Evolutionary conservation across 1,140 invertebrate genomes (phyloP).

Genomic region (Helicorthomorpha holstii): DNA sequence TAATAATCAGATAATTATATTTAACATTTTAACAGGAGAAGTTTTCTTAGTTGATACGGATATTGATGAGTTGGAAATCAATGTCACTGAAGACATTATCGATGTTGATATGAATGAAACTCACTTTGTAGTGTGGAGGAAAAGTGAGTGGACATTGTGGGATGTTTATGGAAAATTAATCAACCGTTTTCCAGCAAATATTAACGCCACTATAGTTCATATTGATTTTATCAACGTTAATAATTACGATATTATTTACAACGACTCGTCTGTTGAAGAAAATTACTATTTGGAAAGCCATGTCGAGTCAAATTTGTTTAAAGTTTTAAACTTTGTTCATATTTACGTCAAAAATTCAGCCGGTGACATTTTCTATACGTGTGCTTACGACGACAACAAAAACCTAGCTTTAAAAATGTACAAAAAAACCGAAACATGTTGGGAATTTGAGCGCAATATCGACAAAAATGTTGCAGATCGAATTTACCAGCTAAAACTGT

Average conservation of each 20-base stretch:
- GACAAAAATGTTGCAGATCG: constrained; percentile 27
- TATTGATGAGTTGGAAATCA: constrained; percentile 43
- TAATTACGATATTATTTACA: constrained; percentile 51
- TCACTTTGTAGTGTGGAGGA: constrained; percentile 32
- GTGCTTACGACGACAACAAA: constrained; percentile 20
- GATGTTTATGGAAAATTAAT: constrained; percentile 31
- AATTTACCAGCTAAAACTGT: constrained; percentile 62
- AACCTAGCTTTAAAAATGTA: background rate
- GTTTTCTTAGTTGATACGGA: constrained; percentile 60
- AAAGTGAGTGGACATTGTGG: constrained; percentile 45
- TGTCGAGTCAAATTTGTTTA: constrained; percentile 33
- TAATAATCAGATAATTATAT: constrained; percentile 76
- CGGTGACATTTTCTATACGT: constrained; percentile 22
- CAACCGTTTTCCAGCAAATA: background rate
- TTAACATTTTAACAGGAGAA: constrained; percentile 82
- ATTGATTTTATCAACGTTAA: constrained; percentile 53
- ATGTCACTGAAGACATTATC: constrained; percentile 40
- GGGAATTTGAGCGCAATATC: constrained; percentile 26
- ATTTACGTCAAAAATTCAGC: constrained; percentile 16
- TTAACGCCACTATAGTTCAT: constrained; percentile 20
- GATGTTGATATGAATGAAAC: constrained; percentile 60
- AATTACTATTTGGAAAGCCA: constrained; percentile 47
- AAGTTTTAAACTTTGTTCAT: constrained; percentile 49
- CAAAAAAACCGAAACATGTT: constrained; percentile 11
- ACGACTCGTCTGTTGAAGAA: constrained; percentile 64